Evolutionary conservation across 2,113 vertebrate genomes (phyloP), one percentile per base, ranked within the genome.

Genomic region (Apistogramma diplotaenia): DNA sequence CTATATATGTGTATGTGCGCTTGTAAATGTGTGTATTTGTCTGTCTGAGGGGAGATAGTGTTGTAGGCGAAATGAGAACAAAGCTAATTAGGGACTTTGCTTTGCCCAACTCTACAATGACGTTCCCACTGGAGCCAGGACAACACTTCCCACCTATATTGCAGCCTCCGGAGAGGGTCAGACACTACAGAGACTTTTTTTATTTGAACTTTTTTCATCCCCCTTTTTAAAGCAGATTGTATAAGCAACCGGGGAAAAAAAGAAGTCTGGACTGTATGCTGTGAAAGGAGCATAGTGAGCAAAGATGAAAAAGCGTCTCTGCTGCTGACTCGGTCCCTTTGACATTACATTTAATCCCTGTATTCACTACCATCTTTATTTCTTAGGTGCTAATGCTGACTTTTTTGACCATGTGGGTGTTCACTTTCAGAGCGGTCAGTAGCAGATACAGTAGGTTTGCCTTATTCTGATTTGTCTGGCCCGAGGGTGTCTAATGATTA

Each of bases 71-170:
- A 91, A 92, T 92, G 88, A 87, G 87, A 90, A 84, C 90, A 92
- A 91, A 92, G 85, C 92, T 93, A 94, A 94, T 93, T 92, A 90
- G 88, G 87, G 84, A 83, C 87, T 87, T 88, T 89, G 89, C 78
- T 83, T 77, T 59, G 33, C 76, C 62, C 84, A 78, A 74, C 79
- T 89, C 73, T 29, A 86, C 67, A 31, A 54, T 74, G 73, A 74
- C 12, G 19, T 79, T 86, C 89, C 84, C 82, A 23, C 76, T 82
- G 87, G 87, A 89, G 62, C 33, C 74, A 13, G 60, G 56, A 86
- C 77, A 88, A 73, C 71, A 74, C 84, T 84, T 73, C 65, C 85
- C 85, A 90, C 87, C 87, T 75, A 72, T 81, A 59, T 82, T 31
- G 56, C 71, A 67, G 25, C 75, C 73, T 56, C 61, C 67, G 37